A percentile compares a stretch with the other conserved stretches of the same genome.
phyloP scores from a whole-genome alignment of 2,113 vertebrate genomes.

The Calyptomena viridis region DNA sequence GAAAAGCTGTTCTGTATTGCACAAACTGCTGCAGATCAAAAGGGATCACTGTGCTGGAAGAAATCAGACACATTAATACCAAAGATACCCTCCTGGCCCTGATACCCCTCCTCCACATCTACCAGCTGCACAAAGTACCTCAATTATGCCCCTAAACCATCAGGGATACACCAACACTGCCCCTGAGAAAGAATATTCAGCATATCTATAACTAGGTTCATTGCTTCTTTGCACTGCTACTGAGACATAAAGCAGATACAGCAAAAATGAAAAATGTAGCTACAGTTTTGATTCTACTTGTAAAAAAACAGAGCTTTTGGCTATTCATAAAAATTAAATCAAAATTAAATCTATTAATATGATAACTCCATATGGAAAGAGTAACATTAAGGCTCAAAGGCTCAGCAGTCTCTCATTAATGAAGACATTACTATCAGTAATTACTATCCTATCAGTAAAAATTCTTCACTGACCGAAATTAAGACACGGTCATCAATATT shows the following conservation, averaged over 20 bases:
- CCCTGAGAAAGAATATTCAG: conserved; percentile 22
- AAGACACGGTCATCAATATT: not conserved
- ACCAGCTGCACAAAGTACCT: conserved; percentile 25
- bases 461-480: not conserved
- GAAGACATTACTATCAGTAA: not conserved
- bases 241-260: not conserved
- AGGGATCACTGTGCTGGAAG: conserved; percentile 36
- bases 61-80: conserved; percentile 25
- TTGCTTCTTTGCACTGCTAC: not conserved
- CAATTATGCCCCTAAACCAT: conserved; percentile 43
- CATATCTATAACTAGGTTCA: not conserved
- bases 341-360: conserved; percentile 14
- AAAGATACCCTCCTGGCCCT: conserved; percentile 40
- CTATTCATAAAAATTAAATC: conserved; percentile 1
- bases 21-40: conserved; percentile 45
- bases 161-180: not conserved
- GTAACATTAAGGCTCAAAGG: not conserved
- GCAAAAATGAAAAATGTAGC: not conserved
- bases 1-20: conserved; percentile 15
- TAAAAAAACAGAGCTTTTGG: not conserved
- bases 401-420: not conserved
- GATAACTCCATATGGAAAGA: not conserved
- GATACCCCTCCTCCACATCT: conserved; percentile 18
- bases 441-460: not conserved
- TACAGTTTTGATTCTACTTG: not conserved